Conservation (phyloP, 2,113 vertebrate species). For the Tragulus kanchil region DNA sequence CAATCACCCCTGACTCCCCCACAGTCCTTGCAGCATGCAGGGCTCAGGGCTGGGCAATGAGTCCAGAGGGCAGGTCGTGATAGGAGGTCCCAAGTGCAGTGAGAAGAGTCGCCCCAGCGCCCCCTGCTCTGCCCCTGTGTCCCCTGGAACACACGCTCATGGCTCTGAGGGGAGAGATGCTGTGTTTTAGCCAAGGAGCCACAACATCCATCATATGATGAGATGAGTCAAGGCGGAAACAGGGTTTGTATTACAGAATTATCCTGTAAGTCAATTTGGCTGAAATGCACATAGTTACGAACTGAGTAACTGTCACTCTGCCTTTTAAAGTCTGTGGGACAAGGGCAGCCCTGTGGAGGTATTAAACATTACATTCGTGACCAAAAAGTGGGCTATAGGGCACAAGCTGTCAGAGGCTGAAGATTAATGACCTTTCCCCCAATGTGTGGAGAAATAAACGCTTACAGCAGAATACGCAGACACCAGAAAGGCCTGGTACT, state of each 20-base stretch:
- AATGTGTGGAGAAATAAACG: not conserved
- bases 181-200: not conserved
- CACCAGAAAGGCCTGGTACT: not conserved
- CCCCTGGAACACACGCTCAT: too few relatives aligned
- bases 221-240: not conserved
- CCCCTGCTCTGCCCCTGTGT: rapidly evolving
- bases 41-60: not conserved
- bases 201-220: not conserved
- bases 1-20: not conserved
- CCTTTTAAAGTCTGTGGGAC: not conserved
- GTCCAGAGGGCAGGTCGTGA: rapidly evolving
- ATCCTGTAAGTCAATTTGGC: not conserved
- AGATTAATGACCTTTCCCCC: not conserved
- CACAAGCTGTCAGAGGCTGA: not conserved
- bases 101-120: rapidly evolving
- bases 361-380: not conserved
- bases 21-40: too few relatives aligned
- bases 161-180: not conserved
- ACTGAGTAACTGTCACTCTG: not conserved
- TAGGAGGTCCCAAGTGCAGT: not conserved
- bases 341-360: not conserved
- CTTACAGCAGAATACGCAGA: not conserved
- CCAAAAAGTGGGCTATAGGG: not conserved
- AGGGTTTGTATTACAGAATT: not conserved
- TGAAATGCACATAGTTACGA: not conserved